These are phyloP conservation scores for Axis porcinus DNA, from an alignment of 2,113 vertebrate species.

Conservation along the genomic window DNA sequence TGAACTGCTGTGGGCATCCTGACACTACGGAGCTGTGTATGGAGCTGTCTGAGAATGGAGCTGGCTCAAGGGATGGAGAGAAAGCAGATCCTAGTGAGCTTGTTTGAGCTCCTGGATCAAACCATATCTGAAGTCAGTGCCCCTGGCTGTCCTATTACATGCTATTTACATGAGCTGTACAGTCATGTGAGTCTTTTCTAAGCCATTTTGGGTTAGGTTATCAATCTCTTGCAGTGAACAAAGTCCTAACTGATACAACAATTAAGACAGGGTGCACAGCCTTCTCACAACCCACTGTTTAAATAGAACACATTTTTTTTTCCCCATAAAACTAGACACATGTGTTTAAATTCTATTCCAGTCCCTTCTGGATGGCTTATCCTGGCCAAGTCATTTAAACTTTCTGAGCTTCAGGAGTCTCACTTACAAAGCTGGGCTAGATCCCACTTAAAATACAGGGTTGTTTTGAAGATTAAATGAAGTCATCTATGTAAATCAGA, in stretches of 20 bases:
- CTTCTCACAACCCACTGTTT: not conserved
- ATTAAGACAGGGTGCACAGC: too few species aligned
- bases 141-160: too few species aligned
- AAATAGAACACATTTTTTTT: not conserved
- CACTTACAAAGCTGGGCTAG: not conserved
- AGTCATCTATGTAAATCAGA: not conserved
- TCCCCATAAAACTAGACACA: not conserved
- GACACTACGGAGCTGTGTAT: not conserved
- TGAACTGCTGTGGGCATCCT: not conserved
- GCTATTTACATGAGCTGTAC: not conserved
- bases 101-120: not conserved
- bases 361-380: not conserved
- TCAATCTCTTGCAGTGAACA: not conserved
- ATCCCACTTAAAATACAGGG: not conserved
- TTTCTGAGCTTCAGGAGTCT: not conserved
- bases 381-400: not conserved
- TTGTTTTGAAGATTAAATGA: not conserved
- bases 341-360: not conserved
- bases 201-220: too few species aligned
- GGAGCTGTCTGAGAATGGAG: not conserved
- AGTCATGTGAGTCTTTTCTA: not conserved
- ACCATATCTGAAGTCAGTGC: not conserved
- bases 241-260: not conserved
- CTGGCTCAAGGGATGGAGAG: not conserved
- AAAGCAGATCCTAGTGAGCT: rapidly evolving